Evolutionary conservation across 2,113 vertebrate species (phyloP), one percentile per base, ranked within the genome.

Genomic region (Paracanthobrama guichenoti): DNA sequence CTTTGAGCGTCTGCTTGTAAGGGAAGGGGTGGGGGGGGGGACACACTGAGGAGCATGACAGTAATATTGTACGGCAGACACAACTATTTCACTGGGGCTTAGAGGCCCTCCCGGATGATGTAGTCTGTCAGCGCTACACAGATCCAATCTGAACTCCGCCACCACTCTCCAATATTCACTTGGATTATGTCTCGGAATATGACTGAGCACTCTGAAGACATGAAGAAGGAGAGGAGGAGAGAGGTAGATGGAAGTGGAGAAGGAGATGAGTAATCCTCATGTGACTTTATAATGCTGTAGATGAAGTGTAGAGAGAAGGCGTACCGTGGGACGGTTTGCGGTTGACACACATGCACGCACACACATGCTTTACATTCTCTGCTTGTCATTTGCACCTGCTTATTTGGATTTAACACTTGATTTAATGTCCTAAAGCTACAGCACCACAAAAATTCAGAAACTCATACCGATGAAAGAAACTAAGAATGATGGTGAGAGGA

Each of bases 111-210:
- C 88, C 84, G 79, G 85, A 88, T 89, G 90, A 89, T 93, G 92
- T 92, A 88, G 88, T 81, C 89, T 93, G 93, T 93, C 92, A 92
- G 82, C 83, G 55, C 18, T 86, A 92, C 88, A 88, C 86, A 87
- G 89, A 91, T 89, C 85, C 88, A 86, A 88, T 91, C 91, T 91
- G 88, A 90, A 88, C 91, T 90, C 88, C 69, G 81, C 84, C 87
- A 78, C 86, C 83, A 89, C 75, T 85, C 80, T 67, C 88, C 82
- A 85, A 84, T 87, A 83, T 89, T 87, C 86, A 24, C 85, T n/a
- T 87, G 86, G 88, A 88, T 90, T 89, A 87, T 86, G 86, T 88
- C 88, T 83, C 60, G 39, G 31, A 55, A 86, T 83, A 77, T 81
- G 86, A 84, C 86, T 73, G 84, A 85, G 20, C 73, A 22, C 60